Evolutionary conservation across 35 echinoderm and acorn worm genomes (phyloP).

Genomic region (Heliocidaris erythrogramma): DNA sequence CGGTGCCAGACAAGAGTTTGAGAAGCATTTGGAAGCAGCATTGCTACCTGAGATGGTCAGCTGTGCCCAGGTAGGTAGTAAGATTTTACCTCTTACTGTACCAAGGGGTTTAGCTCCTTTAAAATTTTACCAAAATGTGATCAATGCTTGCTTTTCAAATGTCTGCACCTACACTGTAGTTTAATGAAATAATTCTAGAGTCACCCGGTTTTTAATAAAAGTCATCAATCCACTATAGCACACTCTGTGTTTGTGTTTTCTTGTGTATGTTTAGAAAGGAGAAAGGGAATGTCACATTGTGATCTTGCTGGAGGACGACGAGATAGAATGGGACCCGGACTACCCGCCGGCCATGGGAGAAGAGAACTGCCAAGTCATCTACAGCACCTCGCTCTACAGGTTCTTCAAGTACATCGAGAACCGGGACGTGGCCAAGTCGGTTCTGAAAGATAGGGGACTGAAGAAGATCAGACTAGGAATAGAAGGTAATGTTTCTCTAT

Average conservation of each 20-base stretch:
- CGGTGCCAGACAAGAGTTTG: constrained; percentile 94
- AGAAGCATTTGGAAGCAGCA: constrained; percentile 78
- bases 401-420: constrained; percentile 99
- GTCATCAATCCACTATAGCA: too few relatives aligned
- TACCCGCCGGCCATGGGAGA: constrained; percentile 93
- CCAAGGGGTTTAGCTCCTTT: too few relatives aligned
- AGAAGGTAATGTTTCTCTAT: constrained; percentile 64
- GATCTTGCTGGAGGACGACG: constrained; percentile 89
- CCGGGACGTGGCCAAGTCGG: constrained; percentile 92
- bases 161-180: too few relatives aligned
- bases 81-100: too few relatives aligned
- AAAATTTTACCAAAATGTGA: too few relatives aligned
- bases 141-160: too few relatives aligned
- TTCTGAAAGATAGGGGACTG: constrained; percentile 94
- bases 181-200: too few relatives aligned
- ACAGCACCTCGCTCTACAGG: constrained; percentile 90
- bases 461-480: constrained; percentile 98
- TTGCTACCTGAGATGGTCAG: constrained; percentile 88
- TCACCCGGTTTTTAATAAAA: too few relatives aligned
- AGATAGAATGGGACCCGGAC: constrained; percentile 95
- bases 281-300: constrained; percentile 96
- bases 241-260: not conserved
- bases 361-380: constrained; percentile 93
- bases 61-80: constrained; percentile 84
- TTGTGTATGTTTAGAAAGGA: constrained; percentile 58